A percentile compares a stretch with the other conserved stretches of the same genome.
phyloP scores from a whole-genome alignment of 2,888 invertebrate species.

The Nomada ferruginata region DNA sequence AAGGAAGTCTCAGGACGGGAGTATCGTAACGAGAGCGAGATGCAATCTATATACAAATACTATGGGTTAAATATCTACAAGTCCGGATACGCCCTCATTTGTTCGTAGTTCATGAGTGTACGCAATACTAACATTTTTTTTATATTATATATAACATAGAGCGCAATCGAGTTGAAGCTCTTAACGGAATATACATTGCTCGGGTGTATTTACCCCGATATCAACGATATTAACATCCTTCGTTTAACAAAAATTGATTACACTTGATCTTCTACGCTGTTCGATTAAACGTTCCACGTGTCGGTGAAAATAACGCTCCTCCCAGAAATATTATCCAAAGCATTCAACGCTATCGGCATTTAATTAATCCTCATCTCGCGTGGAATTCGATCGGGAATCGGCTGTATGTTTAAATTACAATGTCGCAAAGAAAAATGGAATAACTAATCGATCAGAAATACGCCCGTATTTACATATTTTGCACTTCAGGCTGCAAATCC shows the following conservation, averaged over 20 bases:
- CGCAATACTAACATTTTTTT: slow-evolving; percentile 8
- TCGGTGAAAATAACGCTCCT: no score
- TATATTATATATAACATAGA: slow-evolving; percentile 2
- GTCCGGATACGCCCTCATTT: slow-evolving; percentile 25
- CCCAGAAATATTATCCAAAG: not conserved
- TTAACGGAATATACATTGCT: not conserved
- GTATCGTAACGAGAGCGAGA: slow-evolving; percentile 34
- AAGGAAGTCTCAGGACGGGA: slow-evolving; percentile 23
- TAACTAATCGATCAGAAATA: slow-evolving; percentile 38
- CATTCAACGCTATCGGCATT: not conserved
- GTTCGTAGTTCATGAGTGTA: slow-evolving; percentile 18
- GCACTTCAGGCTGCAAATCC: slow-evolving; percentile 6
- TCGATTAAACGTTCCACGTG: not conserved
- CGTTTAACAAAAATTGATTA: slow-evolving; percentile 4
- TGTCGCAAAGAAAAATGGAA: slow-evolving; percentile 3
- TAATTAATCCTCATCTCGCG: slow-evolving; percentile 5
- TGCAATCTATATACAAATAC: slow-evolving; percentile 64
- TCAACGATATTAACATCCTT: not conserved
- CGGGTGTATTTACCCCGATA: not conserved
- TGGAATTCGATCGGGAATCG: slow-evolving; percentile 2
- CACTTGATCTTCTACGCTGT: not conserved
- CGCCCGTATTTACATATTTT: slow-evolving; percentile 50
- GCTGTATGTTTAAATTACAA: slow-evolving; percentile 1
- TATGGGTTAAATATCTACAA: slow-evolving; percentile 67
- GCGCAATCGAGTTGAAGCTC: not conserved